Base-by-base conservation (phyloP, 2,888 invertebrate species). In the Pristionchus entomophagus region DNA sequence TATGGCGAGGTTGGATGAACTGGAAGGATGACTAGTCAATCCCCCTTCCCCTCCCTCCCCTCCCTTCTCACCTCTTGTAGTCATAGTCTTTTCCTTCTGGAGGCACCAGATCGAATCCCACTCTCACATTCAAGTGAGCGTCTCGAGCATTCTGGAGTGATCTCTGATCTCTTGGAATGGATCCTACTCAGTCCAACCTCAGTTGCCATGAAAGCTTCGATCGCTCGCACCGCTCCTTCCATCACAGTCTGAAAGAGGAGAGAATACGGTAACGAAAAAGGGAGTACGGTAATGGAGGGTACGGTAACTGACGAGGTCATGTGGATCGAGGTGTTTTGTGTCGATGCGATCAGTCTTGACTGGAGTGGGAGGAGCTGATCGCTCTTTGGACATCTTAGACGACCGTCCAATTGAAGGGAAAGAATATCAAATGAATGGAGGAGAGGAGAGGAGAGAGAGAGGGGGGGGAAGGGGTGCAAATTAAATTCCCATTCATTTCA, bases 91-190 rank as follows among this genome's bases (percentile, higher is more conserved):
- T 73, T n/a, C 41, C 73, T 22, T 38, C 73, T 10, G 73, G 73
- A n/a, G 73, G 73, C 22, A 73, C 41, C 41, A 73, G 73, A 41
- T 73, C 73, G 73, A 73, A 73, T n/a, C 41, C 73, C 12, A 41
- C 73, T 8, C 73, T 41, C 19, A 73, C 0, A 6, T 12, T 45
- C 73, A 73, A 26, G 22, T 73, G 41, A 3, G 73, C 73, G 8
- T 73, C 73, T 73, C 73, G 22, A 22, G 41, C 73, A 26, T 73
- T 45, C 73, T 73, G 45, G n/a, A 73, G 10, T 38, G 73, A 73
- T 41, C 41, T 73, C 26, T 73, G 41, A 73, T 73, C 38, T 38
- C 45, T 73, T 12, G 41, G 22, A 56, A 22, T n/a, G 3, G n/a
- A 2, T 26, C 3, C 10, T 14, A 8, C 35, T 32, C 35, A 0